These are phyloP conservation scores for Sebastes trivittatus DNA, from an alignment of 2,797 vertebrate species.

Conservation along the genomic window DNA sequence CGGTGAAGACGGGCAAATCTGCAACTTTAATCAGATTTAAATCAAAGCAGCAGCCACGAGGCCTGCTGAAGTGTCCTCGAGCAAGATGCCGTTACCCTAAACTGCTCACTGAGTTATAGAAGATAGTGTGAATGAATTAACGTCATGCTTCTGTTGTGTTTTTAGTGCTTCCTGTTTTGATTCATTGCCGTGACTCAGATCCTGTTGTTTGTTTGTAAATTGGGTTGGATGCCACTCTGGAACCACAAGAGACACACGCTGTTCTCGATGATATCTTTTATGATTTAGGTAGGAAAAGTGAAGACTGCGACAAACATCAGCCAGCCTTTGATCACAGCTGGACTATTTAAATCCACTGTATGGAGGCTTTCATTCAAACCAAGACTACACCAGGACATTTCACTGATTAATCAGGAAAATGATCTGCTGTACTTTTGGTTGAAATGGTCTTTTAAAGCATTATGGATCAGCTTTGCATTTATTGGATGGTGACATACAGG, in stretches of 20 bases:
- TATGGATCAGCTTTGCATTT: neutral
- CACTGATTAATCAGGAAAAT: neutral
- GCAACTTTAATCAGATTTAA: constrained; percentile 24
- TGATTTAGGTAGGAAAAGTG: neutral
- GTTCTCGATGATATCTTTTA: neutral
- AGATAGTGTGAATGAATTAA: neutral
- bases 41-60: constrained; percentile 18
- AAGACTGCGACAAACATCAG: neutral
- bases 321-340: neutral
- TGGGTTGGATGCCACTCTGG: neutral
- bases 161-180: neutral
- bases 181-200: neutral
- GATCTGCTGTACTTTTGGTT: neutral
- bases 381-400: neutral
- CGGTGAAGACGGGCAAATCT: constrained; percentile 1
- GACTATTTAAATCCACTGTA: neutral
- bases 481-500: neutral
- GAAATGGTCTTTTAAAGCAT: neutral
- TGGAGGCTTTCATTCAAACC: neutral
- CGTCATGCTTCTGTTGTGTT: neutral
- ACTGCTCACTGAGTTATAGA: neutral
- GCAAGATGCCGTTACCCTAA: neutral
- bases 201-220: neutral
- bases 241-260: neutral
- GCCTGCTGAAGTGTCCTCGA: constrained; percentile 7